These are phyloP conservation scores for Nerophis lumbriciformis DNA, from an alignment of 2,113 vertebrate species.

Conservation along the genomic window DNA sequence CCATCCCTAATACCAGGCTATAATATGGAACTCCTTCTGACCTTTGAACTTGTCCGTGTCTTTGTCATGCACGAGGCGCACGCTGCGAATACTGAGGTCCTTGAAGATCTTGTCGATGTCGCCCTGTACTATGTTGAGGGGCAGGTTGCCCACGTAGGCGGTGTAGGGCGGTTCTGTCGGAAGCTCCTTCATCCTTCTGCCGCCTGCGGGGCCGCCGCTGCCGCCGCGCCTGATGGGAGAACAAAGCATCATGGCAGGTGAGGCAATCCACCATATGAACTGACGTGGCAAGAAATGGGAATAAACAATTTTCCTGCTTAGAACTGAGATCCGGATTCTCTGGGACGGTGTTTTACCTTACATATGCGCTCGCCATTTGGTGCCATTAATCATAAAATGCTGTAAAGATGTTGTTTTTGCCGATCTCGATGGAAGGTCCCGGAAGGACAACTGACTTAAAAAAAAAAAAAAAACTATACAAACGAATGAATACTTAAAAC, in stretches of 20 bases:
- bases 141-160: slow-evolving; percentile 93
- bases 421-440: too few relatives aligned
- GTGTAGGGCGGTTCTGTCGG: slow-evolving; percentile 97
- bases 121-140: slow-evolving; percentile 95
- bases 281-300: neutral
- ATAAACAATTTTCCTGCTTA: too few relatives aligned
- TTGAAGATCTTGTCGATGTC: slow-evolving; percentile 98
- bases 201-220: slow-evolving; percentile 69
- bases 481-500: too few relatives aligned
- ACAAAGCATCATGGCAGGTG: slow-evolving; percentile 5
- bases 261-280: neutral
- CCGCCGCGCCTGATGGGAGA: slow-evolving; percentile 71
- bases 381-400: too few relatives aligned
- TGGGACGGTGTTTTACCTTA: too few relatives aligned
- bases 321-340: too few relatives aligned
- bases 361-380: too few relatives aligned
- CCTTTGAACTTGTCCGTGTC: slow-evolving; percentile 99
- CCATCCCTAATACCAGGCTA: too few relatives aligned
- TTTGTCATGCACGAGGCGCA: slow-evolving; percentile 96
- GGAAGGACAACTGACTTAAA: too few relatives aligned
- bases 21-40: slow-evolving; percentile 30
- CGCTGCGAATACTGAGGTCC: slow-evolving; percentile 88
- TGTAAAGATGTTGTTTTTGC: too few relatives aligned
- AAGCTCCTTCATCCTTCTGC: slow-evolving; percentile 91
- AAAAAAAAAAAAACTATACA: too few relatives aligned